A percentile compares a stretch with the other conserved stretches of the same genome.
These are phyloP conservation scores for Athalia cordata DNA, from an alignment of 2,888 invertebrate genomes.

Conservation along the genomic window DNA sequence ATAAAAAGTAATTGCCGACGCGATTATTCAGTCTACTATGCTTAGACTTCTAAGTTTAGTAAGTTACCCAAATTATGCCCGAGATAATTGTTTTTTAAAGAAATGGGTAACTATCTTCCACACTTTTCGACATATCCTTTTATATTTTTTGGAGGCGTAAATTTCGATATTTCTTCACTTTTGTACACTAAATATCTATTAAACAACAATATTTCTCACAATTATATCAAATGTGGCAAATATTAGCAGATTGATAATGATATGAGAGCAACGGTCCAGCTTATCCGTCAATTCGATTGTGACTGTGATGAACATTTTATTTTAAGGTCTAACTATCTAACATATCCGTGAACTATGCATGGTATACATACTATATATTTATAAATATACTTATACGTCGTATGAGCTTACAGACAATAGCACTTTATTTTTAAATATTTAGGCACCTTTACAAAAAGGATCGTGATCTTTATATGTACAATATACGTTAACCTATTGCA, in stretches of 20 bases:
- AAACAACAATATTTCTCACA: neutral
- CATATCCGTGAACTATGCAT: conserved; percentile 15
- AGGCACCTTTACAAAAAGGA: neutral
- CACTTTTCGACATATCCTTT: too few species aligned
- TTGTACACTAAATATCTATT: neutral
- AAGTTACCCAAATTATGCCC: too few species aligned
- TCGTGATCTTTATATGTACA: neutral
- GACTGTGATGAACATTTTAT: conserved; percentile 35
- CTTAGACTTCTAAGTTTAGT: too few species aligned
- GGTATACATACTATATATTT: neutral
- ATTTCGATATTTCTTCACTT: neutral
- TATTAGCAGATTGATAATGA: neutral
- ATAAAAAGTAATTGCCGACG: too few species aligned
- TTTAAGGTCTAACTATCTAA: conserved; percentile 14
- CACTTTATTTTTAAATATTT: conserved; percentile 25
- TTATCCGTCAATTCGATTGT: conserved; percentile 18
- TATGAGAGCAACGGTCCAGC: neutral
- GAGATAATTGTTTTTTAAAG: too few species aligned
- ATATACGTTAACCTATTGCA: neutral
- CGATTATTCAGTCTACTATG: too few species aligned
- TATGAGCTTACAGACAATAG: conserved; percentile 18
- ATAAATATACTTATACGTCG: conserved; percentile 30
- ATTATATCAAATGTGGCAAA: neutral
- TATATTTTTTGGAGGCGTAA: too few species aligned
- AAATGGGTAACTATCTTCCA: neutral